These are phyloP conservation scores for Catharus ustulatus DNA, from an alignment of 2,797 vertebrate genomes.

Conservation along the genomic window DNA sequence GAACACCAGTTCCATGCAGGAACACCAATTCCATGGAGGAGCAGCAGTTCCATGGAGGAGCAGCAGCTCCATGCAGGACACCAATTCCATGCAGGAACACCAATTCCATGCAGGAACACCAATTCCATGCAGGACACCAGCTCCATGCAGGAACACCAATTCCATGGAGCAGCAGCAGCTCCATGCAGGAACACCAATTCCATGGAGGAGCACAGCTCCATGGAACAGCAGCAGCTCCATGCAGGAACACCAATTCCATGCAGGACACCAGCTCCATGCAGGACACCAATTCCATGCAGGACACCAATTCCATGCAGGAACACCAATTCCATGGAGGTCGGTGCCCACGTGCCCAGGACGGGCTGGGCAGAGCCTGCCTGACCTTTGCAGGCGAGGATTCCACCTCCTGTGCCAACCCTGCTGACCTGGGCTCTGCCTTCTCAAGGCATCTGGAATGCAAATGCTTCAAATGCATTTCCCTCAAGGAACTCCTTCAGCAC, in stretches of 20 bases:
- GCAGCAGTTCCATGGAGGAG: not conserved
- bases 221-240: not conserved
- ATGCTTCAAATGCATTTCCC: not conserved
- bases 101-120: not conserved
- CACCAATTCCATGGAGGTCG: constrained; percentile 2
- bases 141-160: not conserved
- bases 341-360: not conserved
- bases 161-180: not conserved
- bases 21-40: not conserved
- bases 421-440: not conserved
- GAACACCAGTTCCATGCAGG: not conserved
- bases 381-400: not conserved
- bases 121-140: not conserved
- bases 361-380: not conserved
- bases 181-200: not conserved
- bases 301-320: not conserved
- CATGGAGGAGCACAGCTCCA: not conserved
- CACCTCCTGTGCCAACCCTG: not conserved
- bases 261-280: not conserved
- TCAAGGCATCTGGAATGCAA: not conserved
- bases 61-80: not conserved
- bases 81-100: not conserved
- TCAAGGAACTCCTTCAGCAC: not conserved
- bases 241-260: not conserved
- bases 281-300: not conserved